Evolutionary conservation across 2,888 invertebrate genomes (phyloP).

Genomic region (Caenorhabditis sinica): DNA sequence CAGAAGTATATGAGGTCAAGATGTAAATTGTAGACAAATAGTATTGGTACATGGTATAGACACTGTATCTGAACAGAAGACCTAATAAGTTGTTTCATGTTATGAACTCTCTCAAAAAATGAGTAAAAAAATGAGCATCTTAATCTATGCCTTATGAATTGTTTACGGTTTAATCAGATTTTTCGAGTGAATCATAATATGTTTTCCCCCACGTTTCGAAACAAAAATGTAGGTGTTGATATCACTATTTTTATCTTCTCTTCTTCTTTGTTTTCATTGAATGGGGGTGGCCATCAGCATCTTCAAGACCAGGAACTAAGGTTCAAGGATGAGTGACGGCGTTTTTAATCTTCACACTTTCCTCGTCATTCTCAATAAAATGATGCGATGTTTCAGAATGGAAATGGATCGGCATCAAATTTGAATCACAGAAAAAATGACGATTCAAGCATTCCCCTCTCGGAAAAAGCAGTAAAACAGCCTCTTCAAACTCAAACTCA

Average conservation of each 20-base stretch:
- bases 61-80: no score
- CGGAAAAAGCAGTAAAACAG: slow-evolving; percentile 55
- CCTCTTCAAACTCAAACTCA: slow-evolving; percentile 40
- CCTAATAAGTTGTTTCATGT: no score
- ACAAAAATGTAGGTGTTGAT: slow-evolving; percentile 26
- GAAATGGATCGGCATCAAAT: slow-evolving; percentile 44
- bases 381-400: slow-evolving; percentile 40
- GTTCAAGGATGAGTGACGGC: slow-evolving; percentile 61
- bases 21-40: no score
- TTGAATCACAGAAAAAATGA: slow-evolving; percentile 41
- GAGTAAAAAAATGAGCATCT: no score
- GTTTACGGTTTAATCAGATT: neutral
- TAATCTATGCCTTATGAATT: neutral
- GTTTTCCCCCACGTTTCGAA: slow-evolving; percentile 3
- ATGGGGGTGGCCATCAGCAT: slow-evolving; percentile 33
- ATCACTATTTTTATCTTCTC: slow-evolving; percentile 19
- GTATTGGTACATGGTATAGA: no score
- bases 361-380: slow-evolving; percentile 32
- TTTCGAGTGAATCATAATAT: neutral
- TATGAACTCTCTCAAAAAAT: no score
- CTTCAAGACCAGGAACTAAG: slow-evolving; percentile 49
- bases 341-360: slow-evolving; percentile 33
- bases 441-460: slow-evolving; percentile 40
- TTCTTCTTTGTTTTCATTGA: slow-evolving; percentile 30
- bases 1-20: neutral